phyloP scores from a whole-genome alignment of 2,888 invertebrate genomes.

The Deroplatys truncata region DNA sequence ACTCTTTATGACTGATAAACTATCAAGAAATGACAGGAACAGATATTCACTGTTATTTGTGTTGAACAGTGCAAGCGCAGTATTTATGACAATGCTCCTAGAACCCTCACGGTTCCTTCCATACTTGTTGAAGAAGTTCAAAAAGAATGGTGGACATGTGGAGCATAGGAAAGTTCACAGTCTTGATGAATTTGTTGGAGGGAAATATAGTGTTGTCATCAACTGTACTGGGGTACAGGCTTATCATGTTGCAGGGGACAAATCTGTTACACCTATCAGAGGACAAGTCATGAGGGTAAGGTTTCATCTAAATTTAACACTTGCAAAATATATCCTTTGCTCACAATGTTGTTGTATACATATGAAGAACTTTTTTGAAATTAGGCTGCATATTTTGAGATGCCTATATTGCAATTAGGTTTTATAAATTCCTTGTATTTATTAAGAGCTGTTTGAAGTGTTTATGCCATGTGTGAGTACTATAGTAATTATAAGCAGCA shows the following conservation, averaged over 20 bases:
- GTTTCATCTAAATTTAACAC: not conserved
- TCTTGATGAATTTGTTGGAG: constrained; percentile 48
- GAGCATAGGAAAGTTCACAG: constrained; percentile 49
- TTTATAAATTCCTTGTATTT: not conserved
- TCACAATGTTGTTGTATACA: not conserved
- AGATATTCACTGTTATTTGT: not conserved
- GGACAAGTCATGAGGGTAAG: constrained; percentile 68
- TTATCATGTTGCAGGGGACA: constrained; percentile 58
- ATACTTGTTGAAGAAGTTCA: constrained; percentile 60
- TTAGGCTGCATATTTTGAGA: no score
- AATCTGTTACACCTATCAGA: constrained; percentile 59
- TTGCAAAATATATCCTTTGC: not conserved
- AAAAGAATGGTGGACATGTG: constrained; percentile 55
- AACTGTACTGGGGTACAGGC: constrained; percentile 76
- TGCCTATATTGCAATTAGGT: not conserved
- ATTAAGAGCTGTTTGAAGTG: not conserved
- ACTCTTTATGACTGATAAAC: no score
- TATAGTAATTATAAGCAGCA: no score
- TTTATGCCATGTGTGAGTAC: no score
- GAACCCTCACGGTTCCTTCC: constrained; percentile 64
- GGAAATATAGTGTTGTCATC: constrained; percentile 63
- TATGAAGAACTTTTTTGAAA: not conserved
- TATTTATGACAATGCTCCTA: constrained; percentile 63
- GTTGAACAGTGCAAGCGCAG: constrained; percentile 46
- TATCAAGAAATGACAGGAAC: no score